Conservation (phyloP, 2,113 vertebrate genomes). For the Scolopax mira region DNA sequence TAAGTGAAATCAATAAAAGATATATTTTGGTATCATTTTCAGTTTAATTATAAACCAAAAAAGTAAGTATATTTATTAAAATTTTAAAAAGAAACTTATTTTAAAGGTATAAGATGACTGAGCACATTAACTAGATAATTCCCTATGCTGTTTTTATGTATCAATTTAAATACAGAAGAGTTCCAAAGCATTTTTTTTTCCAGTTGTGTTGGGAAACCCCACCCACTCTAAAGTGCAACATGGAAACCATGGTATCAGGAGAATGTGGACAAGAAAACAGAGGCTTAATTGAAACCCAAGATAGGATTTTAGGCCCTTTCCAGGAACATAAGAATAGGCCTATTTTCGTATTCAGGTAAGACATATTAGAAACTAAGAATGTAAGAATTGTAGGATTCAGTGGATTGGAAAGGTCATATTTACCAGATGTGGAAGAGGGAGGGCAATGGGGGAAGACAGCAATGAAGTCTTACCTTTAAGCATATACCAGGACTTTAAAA, state of each 20-base stretch:
- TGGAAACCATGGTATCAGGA: not conserved
- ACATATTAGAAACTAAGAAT: not conserved
- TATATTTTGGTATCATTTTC: not conserved
- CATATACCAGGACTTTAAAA: not conserved
- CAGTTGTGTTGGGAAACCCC: not conserved
- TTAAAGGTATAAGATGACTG: accelerated
- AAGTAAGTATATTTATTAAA: not conserved
- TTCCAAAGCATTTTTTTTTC: not conserved
- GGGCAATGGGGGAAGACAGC: not conserved
- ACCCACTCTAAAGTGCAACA: not conserved
- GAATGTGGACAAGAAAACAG: not conserved
- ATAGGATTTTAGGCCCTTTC: not conserved
- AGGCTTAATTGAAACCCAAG: not conserved
- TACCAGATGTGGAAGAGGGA: not conserved
- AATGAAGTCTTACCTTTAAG: not conserved
- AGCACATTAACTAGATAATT: not conserved
- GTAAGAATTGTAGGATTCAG: not conserved
- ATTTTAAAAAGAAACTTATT: not conserved
- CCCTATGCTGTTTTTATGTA: not conserved
- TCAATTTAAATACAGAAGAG: not conserved
- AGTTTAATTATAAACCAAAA: not conserved
- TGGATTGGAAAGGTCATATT: not conserved
- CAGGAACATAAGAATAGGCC: not conserved
- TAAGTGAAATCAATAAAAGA: not conserved
- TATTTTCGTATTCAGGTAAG: not conserved